Conservation (phyloP, 2,888 invertebrate genomes). For the Drosophila pseudotakahashii region DNA sequence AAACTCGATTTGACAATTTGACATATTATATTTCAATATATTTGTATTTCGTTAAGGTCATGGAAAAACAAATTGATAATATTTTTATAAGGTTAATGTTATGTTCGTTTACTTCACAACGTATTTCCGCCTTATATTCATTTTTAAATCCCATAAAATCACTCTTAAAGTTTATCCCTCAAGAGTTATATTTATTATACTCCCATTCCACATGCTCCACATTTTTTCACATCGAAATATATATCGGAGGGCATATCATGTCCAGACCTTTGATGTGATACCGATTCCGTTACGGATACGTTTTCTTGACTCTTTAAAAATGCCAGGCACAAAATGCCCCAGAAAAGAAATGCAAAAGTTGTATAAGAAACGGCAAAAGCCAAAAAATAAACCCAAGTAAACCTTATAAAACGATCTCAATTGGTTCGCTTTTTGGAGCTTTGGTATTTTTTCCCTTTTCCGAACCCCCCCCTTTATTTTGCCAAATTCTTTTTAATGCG, state of each 20-base stretch:
- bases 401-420: slow-evolving; percentile 67
- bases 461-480: slow-evolving; percentile 38
- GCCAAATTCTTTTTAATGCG: slow-evolving; percentile 69
- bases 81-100: neutral
- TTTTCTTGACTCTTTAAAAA: slow-evolving; percentile 56
- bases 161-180: neutral
- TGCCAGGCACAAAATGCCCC: slow-evolving; percentile 69
- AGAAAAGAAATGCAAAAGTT: slow-evolving; percentile 37
- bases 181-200: slow-evolving; percentile 1
- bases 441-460: slow-evolving; percentile 58
- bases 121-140: too few species aligned
- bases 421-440: slow-evolving; percentile 57
- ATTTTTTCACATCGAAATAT: slow-evolving; percentile 46
- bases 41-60: neutral
- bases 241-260: slow-evolving; percentile 26
- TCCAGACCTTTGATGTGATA: slow-evolving; percentile 56
- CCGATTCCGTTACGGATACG: slow-evolving; percentile 44
- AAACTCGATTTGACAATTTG: neutral
- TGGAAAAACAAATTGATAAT: neutral
- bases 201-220: neutral
- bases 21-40: neutral
- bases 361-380: slow-evolving; percentile 25
- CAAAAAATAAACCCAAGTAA: slow-evolving; percentile 18
- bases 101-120: too few species aligned
- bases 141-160: neutral